Base-by-base conservation (phyloP, 2,888 invertebrate genomes). In the Auanema freiburgensis region DNA sequence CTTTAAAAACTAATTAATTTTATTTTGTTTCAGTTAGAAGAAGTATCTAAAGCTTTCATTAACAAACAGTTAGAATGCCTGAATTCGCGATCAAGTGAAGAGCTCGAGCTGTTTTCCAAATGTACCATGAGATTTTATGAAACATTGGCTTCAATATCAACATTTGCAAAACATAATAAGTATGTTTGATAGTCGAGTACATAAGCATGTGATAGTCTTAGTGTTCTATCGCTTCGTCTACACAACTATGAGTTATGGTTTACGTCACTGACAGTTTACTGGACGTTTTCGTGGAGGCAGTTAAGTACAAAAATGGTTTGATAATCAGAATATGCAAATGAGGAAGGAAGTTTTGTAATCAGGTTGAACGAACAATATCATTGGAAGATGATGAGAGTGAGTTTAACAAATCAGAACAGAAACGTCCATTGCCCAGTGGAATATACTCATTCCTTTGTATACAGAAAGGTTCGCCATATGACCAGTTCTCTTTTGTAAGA, bases 371-470 rank as follows among this genome's bases (percentile, higher is more conserved):
- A 18, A 70, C 70, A 0, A 64, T 70, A n/a, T 63, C 66, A 2
- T 21, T 72, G 46, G 66, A 61, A 43, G 72, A 66, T 14, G 72
- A 72, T 57, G 54, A 18, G 11, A 63, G 65, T 1, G 72, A 68
- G 46, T 56, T 59, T 4, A 63, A 49, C 5, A 52, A 52, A 24
- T 52, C 16, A 11, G 61, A 62, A 42, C 23, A 23, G n/a, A 25
- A 57, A 23, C 24, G 72, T 24, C 72, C 72, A 10, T 63, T 72
- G 12, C 72, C 72, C 6, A 65, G 66, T 14, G 72, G 67, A 0
- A 41, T 72, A 0, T 72, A 72, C 41, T 72, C 72, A 16, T 72
- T 72, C 57, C 58, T 72, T 4, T 72, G 72, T 53, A 72, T 72
- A 46, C 72, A 72, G 50, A 72, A 72, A 60, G 72, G 69, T 56